A percentile compares a stretch with the other conserved stretches of the same genome.
Conservation (phyloP, 2,797 vertebrate genomes). For the Silurus lanzhouensis region DNA sequence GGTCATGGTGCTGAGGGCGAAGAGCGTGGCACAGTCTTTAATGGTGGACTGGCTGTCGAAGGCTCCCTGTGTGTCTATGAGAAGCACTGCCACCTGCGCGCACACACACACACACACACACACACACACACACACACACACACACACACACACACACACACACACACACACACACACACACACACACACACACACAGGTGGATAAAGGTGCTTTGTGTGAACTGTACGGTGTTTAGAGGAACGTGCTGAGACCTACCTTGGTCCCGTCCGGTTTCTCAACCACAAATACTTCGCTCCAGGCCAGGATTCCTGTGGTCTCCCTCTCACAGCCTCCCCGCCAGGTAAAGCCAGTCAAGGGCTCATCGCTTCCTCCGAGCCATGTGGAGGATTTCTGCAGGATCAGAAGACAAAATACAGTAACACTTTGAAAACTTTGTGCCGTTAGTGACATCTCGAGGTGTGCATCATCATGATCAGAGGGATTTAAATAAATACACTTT, state of each 20-base stretch:
- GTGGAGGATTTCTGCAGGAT: slow-evolving; percentile 34
- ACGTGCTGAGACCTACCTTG: slow-evolving; percentile 75
- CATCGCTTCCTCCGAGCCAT: slow-evolving; percentile 89
- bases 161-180: too few species aligned
- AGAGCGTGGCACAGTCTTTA: slow-evolving; percentile 97
- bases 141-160: too few species aligned
- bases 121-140: too few species aligned
- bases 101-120: too few species aligned
- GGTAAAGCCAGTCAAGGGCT: slow-evolving; percentile 92
- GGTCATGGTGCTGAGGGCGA: slow-evolving; percentile 98
- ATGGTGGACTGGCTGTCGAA: slow-evolving; percentile 99
- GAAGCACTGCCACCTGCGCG: slow-evolving; percentile 89
- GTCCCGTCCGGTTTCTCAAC: slow-evolving; percentile 88
- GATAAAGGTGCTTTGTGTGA: too few species aligned
- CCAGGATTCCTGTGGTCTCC: slow-evolving; percentile 96
- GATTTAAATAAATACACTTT: too few species aligned
- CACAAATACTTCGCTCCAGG: slow-evolving; percentile 95
- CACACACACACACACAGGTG: too few species aligned
- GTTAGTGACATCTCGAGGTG: too few species aligned
- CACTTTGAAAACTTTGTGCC: too few species aligned
- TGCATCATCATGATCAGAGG: too few species aligned
- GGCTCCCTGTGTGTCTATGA: slow-evolving; percentile 97
- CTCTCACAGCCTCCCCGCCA: slow-evolving; percentile 98
- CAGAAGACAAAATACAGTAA: not conserved
- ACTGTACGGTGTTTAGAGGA: not conserved